Evolutionary conservation across 1,140 invertebrate species (phyloP).

Genomic region (Brachionus rubens): DNA sequence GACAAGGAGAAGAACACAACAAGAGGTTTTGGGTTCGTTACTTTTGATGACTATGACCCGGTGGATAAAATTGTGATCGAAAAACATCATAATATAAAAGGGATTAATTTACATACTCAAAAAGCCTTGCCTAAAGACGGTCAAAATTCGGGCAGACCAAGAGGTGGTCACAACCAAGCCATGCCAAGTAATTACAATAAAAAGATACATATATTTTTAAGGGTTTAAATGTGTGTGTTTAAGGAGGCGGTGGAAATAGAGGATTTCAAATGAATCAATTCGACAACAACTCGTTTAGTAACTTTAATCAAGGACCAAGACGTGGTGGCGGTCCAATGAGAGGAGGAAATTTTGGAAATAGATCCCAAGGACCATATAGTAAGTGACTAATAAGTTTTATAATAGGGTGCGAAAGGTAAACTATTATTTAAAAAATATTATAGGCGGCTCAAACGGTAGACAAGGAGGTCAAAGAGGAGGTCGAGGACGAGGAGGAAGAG

Average conservation of each 20-base stretch:
- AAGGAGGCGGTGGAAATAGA: background rate
- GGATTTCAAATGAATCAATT: background rate
- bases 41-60: conserved; percentile 73
- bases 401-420: background rate
- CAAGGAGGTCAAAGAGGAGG: conserved; percentile 18
- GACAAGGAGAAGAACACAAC: conserved; percentile 76
- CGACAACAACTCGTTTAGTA: background rate
- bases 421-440: background rate
- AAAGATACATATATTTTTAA: too few relatives aligned
- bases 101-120: conserved; percentile 62
- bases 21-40: conserved; percentile 88
- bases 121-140: conserved; percentile 61
- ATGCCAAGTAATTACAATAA: too few relatives aligned
- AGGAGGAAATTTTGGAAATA: background rate
- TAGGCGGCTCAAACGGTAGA: conserved; percentile 9
- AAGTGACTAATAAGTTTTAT: background rate
- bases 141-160: too few relatives aligned
- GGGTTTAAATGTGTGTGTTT: too few relatives aligned
- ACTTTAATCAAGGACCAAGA: background rate
- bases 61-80: conserved; percentile 52
- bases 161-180: too few relatives aligned
- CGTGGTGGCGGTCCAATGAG: background rate
- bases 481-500: background rate
- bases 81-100: conserved; percentile 60
- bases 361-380: conserved; percentile 21